phyloP scores from a whole-genome alignment of 2,113 vertebrate genomes.

The Cynocephalus volans region DNA sequence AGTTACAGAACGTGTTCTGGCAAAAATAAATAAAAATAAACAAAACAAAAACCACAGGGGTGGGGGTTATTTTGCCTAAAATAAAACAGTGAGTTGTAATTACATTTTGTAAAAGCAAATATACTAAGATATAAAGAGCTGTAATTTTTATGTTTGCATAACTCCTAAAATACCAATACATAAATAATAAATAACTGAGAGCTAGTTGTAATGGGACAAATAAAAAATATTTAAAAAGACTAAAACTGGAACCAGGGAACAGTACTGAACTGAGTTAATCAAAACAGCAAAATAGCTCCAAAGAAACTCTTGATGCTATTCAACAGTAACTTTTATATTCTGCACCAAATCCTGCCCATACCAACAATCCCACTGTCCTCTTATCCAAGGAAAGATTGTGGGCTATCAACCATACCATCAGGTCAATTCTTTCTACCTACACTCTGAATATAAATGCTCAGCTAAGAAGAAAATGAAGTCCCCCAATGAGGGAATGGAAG shows the following conservation, averaged over 20 bases:
- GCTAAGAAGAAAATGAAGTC: background rate
- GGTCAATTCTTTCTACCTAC: background rate
- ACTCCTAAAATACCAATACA: slow-evolving; percentile 9
- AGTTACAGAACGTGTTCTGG: background rate
- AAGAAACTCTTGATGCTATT: background rate
- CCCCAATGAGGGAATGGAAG: background rate
- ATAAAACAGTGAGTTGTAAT: background rate
- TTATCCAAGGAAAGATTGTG: background rate
- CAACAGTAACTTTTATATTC: background rate
- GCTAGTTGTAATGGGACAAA: background rate
- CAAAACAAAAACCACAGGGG: background rate
- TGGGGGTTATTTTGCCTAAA: slow-evolving; percentile 21
- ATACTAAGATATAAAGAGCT: background rate
- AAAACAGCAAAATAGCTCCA: background rate
- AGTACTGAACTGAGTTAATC: background rate
- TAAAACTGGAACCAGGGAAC: background rate
- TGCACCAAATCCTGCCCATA: background rate
- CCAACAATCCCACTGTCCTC: background rate
- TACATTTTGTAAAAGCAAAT: slow-evolving; percentile 41
- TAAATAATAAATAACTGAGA: slow-evolving; percentile 23
- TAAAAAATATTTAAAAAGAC: background rate
- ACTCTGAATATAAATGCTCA: background rate
- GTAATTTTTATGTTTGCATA: background rate
- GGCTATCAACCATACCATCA: background rate
- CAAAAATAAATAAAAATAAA: background rate